Evolutionary conservation across 2,888 invertebrate species (phyloP), one percentile per base, ranked within the genome.

Genomic region (Eudasyphora cyanicolor): DNA sequence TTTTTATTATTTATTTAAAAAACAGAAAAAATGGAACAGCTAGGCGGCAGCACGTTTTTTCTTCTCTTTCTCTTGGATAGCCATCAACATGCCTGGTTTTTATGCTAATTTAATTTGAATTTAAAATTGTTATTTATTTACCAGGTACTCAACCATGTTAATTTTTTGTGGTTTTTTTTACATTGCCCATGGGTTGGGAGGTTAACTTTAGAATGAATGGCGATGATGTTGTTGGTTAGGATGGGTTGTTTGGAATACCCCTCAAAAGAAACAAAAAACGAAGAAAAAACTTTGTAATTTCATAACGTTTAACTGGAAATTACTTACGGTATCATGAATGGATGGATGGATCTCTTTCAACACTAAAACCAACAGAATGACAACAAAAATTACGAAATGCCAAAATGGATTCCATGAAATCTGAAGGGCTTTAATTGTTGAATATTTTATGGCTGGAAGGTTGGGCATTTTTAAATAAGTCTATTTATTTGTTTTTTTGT

Each of bases 91-190:
- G 60, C 81, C 38, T 78, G 67, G 21, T 19, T 84, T 79, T 77
- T 84, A 81, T 84, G 78, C 73, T 69, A 81, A 81, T 84, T 83
- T 71, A 71, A 60, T 74, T 76, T 38, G 35, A 64, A 64, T 35
- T 79, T 74, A 17, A 54, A 79, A 79, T 80, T 75, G 78, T 79
- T 81, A 76, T 84, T 84, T 81, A 81, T 78, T 73, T 78, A 45
- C 29, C 64, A 76, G 67, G 78, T 80, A 76, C 73, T 81, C 76
- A 73, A 79, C 81, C 76, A 69, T 81, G 73, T 73, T 73, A 81
- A 81, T n/a, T 76, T 76, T 73, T 45, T 76, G 78, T 76, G 75
- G 62, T 57, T 74, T 79, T 70, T 10, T 24, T 54, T 4, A 21
- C 24, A n/a, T 49, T 14, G 14, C 19, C 17, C 49, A 17, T 19